Evolutionary conservation across 2,113 vertebrate species (phyloP), one percentile per base, ranked within the genome.

Genomic region (Alces alces): DNA sequence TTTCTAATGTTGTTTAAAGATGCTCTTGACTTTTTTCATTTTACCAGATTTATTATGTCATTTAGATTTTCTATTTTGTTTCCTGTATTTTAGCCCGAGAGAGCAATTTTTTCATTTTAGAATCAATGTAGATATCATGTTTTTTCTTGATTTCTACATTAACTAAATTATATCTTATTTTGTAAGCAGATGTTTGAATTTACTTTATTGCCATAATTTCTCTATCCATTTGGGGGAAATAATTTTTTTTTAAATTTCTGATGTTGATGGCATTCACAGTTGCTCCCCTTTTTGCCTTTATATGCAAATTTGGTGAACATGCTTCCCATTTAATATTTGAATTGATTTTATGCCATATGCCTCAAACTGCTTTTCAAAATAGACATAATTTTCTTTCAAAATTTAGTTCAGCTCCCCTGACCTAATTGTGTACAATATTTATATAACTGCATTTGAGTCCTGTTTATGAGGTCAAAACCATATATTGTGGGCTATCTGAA

Each of bases 161-260:
- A 98, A 93, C 90, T 91, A 97, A 98, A 97, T 98, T 97, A 88
- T 93, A 91, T 98, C 96, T 98, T 96, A 97, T 97, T 98, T 99
- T 97, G 73, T 97, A 98, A 98, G 93, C 98, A 98, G 97, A 98
- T 98, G 98, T 98, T 98, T 98, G 95, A 93, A 98, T 98, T 98
- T 98, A 95, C 96, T 98, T 97, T 97, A 95, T 98, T 73, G 36
- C 90, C 93, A 30, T 97, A 95, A 98, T 98, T 98, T 96, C 96
- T 91, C 30, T 95, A 89, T 96, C 95, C 93, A 82, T 96, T 91
- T 87, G 76, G 55, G 60, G 89, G 58, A 97, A 97, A 86, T 86
- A 84, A 91, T 96, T 97, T 54, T 88, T 96, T 45, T 43, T 6
- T 6, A 5, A 45, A 97, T 98, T 97, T 97, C 83, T 96, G 52